Evolutionary conservation across 2,113 vertebrate species (phyloP), one percentile per base, ranked within the genome.

Genomic region (Salminus brasiliensis): DNA sequence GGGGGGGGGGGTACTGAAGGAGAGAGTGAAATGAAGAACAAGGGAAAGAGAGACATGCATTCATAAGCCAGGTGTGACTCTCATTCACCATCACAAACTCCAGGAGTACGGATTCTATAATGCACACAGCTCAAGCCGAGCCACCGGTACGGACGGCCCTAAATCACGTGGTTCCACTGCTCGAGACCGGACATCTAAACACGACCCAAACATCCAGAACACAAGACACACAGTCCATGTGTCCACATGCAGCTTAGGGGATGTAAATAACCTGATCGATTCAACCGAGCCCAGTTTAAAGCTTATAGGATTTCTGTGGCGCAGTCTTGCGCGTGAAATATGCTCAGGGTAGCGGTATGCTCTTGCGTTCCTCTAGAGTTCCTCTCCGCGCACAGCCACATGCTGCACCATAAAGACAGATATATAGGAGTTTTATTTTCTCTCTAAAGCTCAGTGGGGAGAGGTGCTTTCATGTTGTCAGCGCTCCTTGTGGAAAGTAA

Each of bases 1-100:
- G 41, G 34, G 25, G 30, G 41, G 25, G 70, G 83, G 78, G 73
- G 83, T 77, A 83, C 43, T 80, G 74, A 74, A 55, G n/a, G 32
- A 66, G 36, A 30, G 84, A 79, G 84, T 7, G 72, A 41, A 41
- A 52, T 57, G 18, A 59, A 55, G 39, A 34, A 16, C 63, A 62
- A 70, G 81, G 81, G 23, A 25, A n/a, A 57, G 41, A 29, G 32
- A 65, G 69, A 71, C 16, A 23, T 32, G 52, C 43, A 74, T 85
- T 86, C 85, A 84, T 81, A 78, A 80, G 80, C 59, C 53, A n/a
- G n/a, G n/a, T n/a, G n/a, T n/a, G n/a, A n/a, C n/a, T n/a, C n/a
- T n/a, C n/a, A n/a, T n/a, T n/a, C n/a, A n/a, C n/a, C n/a, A n/a
- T n/a, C n/a, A n/a, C n/a, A n/a, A n/a, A n/a, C n/a, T n/a, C n/a